phyloP scores from a whole-genome alignment of 2,113 vertebrate species.

The Eidolon helvum region DNA sequence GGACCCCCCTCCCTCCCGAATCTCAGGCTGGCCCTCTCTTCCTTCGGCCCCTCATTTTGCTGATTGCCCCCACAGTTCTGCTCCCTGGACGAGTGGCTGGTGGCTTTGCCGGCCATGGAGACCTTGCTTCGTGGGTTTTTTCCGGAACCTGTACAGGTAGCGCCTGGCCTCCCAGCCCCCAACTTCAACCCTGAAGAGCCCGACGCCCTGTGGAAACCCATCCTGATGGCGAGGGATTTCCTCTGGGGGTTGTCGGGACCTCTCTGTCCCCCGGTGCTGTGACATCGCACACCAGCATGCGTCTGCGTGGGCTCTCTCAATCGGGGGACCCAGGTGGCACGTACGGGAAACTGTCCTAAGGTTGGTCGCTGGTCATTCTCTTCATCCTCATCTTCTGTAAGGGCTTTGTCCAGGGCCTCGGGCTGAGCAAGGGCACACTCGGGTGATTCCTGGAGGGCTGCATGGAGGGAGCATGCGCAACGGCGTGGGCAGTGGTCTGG shows the following conservation, averaged over 20 bases:
- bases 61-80: not conserved
- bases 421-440: not conserved
- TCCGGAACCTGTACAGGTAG: not conserved
- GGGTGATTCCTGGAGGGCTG: not conserved
- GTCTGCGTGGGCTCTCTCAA: not conserved
- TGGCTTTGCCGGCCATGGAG: not conserved
- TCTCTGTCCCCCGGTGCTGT: not conserved
- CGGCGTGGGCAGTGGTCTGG: not conserved
- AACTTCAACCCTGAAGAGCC: not conserved
- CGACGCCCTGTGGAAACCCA: not conserved
- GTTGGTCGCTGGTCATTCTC: not conserved
- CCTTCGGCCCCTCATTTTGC: not conserved
- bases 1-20: too few relatives aligned
- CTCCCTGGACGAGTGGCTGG: not conserved
- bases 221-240: not conserved
- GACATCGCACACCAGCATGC: not conserved
- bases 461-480: not conserved
- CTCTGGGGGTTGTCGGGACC: not conserved
- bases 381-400: not conserved
- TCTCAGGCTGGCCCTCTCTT: not conserved
- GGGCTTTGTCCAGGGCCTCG: not conserved
- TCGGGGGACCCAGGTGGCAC: not conserved
- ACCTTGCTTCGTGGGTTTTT: not conserved
- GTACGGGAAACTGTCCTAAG: not conserved
- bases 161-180: not conserved